phyloP scores from a whole-genome alignment of 2,113 vertebrate species.

The Campylomormyrus numenius region DNA sequence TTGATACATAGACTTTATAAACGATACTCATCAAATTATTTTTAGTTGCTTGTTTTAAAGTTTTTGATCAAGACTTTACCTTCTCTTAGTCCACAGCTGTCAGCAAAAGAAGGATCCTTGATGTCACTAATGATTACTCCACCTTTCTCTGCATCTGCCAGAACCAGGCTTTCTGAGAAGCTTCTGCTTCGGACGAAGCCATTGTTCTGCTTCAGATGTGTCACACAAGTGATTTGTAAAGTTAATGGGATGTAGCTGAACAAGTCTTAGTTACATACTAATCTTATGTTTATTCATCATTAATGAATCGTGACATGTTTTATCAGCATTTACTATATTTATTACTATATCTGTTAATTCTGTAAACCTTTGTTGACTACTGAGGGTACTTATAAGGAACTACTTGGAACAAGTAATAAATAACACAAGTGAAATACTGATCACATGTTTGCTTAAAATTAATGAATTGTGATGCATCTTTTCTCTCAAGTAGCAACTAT shows the following conservation, averaged over 20 bases:
- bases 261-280: too few species aligned
- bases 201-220: constrained; percentile 35
- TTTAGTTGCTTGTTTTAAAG: not conserved
- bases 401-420: too few species aligned
- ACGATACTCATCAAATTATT: not conserved
- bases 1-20: not conserved
- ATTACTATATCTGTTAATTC: too few species aligned
- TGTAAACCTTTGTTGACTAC: too few species aligned
- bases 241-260: not conserved
- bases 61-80: constrained; percentile 35
- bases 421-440: too few species aligned
- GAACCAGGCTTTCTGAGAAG: constrained; percentile 39
- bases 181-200: constrained; percentile 20
- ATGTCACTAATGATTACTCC: constrained; percentile 37
- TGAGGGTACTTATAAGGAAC: too few species aligned
- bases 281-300: too few species aligned
- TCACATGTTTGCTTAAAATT: too few species aligned
- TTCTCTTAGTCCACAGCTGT: constrained; percentile 36
- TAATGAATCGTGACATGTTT: too few species aligned
- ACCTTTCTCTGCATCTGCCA: constrained; percentile 39
- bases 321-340: too few species aligned
- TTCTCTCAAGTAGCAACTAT: too few species aligned
- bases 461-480: too few species aligned
- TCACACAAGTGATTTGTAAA: not conserved
- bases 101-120: constrained; percentile 27